A percentile compares a stretch with the other conserved stretches of the same genome.
Conservation (phyloP, 1,140 invertebrate genomes). For the Aphelenchoides fujianensis region DNA sequence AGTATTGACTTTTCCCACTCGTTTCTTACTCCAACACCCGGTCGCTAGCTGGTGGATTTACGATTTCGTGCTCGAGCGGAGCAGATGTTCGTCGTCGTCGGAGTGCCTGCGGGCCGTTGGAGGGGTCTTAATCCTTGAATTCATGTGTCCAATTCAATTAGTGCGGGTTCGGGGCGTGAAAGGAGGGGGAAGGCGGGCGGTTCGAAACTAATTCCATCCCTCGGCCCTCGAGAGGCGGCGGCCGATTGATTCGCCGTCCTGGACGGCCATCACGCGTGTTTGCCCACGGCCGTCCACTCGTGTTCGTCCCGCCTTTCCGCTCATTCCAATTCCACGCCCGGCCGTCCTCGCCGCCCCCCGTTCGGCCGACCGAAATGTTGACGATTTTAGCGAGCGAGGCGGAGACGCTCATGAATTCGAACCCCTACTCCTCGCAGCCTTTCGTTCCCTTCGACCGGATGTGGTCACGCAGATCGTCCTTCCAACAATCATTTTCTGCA, state of each 20-base stretch:
- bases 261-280: not conserved
- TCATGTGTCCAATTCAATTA: not conserved
- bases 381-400: conserved; percentile 1
- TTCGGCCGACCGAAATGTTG: conserved; percentile 6
- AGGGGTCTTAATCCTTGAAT: no score
- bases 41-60: no score
- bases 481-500: conserved; percentile 58
- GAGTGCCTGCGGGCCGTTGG: no score
- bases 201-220: not conserved
- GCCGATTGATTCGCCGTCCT: not conserved
- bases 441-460: conserved; percentile 53
- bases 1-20: no score
- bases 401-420: not conserved
- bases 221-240: no score
- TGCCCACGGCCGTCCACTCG: not conserved
- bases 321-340: not conserved
- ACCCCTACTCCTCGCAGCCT: conserved; percentile 4
- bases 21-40: no score
- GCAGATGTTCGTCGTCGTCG: no score
- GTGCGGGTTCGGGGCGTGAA: not conserved
- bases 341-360: not conserved
- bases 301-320: not conserved
- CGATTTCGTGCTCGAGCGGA: no score
- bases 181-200: no score
- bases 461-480: conserved; percentile 57